Base-by-base conservation (phyloP, 2,113 vertebrate genomes). In the Otolemur garnettii region DNA sequence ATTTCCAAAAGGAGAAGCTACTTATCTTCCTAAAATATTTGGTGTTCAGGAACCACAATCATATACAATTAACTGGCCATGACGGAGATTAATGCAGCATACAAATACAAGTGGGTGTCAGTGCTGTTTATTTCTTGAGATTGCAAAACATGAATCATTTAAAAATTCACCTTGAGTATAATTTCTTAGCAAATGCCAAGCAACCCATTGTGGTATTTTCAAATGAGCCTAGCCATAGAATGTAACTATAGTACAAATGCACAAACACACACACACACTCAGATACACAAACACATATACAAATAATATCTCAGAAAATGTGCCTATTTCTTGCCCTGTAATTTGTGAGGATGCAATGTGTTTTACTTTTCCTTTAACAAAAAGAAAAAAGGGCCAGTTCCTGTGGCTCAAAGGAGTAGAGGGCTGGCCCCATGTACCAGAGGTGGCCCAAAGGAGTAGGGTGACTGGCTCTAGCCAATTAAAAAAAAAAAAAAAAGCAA, bases 141-240 rank as follows among this genome's bases (percentile, higher is more conserved):
- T 24, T 15, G 2, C 50, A 92, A 93, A n/a, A 22, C 59, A 91
- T 75, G 35, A 74, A 84, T 53, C 33, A 95, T 33, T 93, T 96
- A 64, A 91, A 94, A 96, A 96, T 95, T 93, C 14, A 35, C 69
- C 87, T 42, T 91, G n/a, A 95, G 28, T 69, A 66, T 87, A 91
- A 87, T 94, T 95, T 95, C 92, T 84, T 75, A 94, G 72, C 45
- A 95, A 97, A 97, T 93, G 80, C 55, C 93, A 55, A 78, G 33
- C 35, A 96, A 87, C 66, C 85, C 79, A 86, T 90, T 95, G 69
- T 75, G 69, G 55, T 95, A 80, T 96, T 96, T 95, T 96, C 74
- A 96, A 94, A 95, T 94, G 66, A 96, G 55, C 88, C 42, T 94
- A 72, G 93, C 96, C 97, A 94, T 95, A 84, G 77, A 97, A 91